Conservation (phyloP, 2,888 invertebrate species). For the Dryobotodes eremita region DNA sequence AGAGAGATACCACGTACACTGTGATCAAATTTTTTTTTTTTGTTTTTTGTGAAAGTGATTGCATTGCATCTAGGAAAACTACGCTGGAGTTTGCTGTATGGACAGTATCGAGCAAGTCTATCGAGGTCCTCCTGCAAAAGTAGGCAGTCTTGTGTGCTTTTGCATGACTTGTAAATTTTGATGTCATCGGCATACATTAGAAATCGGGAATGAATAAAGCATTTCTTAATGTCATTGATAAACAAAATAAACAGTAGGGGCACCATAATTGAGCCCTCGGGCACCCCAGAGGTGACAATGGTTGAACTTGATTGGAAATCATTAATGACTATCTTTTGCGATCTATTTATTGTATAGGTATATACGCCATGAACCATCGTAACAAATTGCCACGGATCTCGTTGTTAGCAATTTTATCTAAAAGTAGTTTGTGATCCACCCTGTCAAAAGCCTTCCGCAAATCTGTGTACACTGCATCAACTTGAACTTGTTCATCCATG, state of each 20-base stretch:
- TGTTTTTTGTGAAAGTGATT: too few relatives aligned
- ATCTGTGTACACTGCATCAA: not conserved
- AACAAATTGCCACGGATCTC: not conserved
- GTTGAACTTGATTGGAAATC: not conserved
- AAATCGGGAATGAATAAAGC: not conserved
- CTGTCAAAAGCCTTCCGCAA: constrained; percentile 1
- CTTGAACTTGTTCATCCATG: not conserved
- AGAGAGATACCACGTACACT: too few relatives aligned
- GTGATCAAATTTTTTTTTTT: too few relatives aligned
- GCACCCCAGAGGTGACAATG: not conserved
- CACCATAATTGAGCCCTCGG: not conserved
- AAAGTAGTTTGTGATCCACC: not conserved
- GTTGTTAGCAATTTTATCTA: not conserved
- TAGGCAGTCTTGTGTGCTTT: not conserved
- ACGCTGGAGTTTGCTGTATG: too few relatives aligned
- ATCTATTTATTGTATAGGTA: not conserved
- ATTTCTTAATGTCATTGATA: not conserved
- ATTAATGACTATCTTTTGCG: not conserved
- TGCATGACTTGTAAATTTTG: too few relatives aligned
- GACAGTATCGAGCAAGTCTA: too few relatives aligned
- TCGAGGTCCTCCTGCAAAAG: not conserved
- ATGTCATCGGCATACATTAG: not conserved
- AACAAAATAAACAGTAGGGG: not conserved
- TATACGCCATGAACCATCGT: not conserved
- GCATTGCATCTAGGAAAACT: too few relatives aligned